Evolutionary conservation across 37 sponge, comb jelly and placozoan genomes (phyloP).

Genomic region (Aplysina aerophoba): DNA sequence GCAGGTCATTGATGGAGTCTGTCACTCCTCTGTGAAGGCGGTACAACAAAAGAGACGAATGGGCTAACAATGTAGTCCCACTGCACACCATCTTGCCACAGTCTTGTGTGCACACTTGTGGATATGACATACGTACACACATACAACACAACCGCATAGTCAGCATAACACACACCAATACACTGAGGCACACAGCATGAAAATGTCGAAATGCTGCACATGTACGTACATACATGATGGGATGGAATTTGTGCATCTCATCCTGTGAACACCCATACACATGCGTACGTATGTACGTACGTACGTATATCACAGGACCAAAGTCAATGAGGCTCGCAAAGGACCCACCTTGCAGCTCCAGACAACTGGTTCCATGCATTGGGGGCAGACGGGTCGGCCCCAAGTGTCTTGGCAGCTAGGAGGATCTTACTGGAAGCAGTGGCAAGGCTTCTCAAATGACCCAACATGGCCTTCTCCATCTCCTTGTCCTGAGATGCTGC

Average conservation of each 20-base stretch:
- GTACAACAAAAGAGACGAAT: neutral
- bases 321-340: neutral
- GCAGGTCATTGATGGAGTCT: conserved; percentile 52
- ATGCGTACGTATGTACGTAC: neutral
- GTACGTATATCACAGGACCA: neutral
- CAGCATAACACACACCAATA: neutral
- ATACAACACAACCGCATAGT: neutral
- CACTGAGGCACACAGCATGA: neutral
- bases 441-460: conserved; percentile 70
- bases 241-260: no score
- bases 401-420: conserved; percentile 85
- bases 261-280: no score
- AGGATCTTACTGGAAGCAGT: conserved; percentile 84
- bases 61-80: neutral
- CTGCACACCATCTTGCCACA: neutral
- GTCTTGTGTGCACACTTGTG: neutral
- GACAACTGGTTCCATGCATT: conserved; percentile 92
- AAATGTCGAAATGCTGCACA: no score
- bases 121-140: neutral
- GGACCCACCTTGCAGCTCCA: conserved; percentile 65
- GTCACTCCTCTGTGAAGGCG: conserved; percentile 35
- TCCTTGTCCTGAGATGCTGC: conserved; percentile 79
- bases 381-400: conserved; percentile 95
- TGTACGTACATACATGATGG: neutral
- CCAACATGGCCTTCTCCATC: conserved; percentile 73